A percentile compares a stretch with the other conserved stretches of the same genome.
phyloP scores from a whole-genome alignment of 2,797 vertebrate species.

The Coluber constrictor region DNA sequence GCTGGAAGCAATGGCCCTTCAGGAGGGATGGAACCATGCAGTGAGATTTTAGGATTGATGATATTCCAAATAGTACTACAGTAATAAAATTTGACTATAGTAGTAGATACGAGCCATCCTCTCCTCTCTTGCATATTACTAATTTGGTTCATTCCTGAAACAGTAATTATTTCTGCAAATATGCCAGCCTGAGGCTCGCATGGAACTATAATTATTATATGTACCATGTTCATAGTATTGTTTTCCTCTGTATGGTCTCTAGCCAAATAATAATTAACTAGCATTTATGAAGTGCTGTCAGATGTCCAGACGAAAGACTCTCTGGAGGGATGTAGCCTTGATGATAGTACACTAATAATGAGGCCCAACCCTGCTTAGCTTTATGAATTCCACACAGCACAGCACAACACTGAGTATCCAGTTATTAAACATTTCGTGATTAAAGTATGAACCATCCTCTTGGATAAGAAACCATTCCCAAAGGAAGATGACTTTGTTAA shows the following conservation, averaged over 20 bases:
- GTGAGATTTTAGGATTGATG: neutral
- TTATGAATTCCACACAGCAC: neutral
- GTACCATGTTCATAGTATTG: neutral
- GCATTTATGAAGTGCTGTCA: neutral
- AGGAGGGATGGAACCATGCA: neutral
- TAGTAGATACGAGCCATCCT: neutral
- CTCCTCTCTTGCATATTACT: neutral
- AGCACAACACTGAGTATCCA: neutral
- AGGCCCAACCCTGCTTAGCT: neutral
- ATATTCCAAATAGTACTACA: neutral
- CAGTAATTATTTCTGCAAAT: slow-evolving; percentile 1
- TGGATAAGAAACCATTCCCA: neutral
- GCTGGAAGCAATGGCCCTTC: neutral
- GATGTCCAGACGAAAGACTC: slow-evolving; percentile 5
- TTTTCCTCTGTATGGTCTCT: slow-evolving; percentile 9
- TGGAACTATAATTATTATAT: neutral
- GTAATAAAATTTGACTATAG: neutral
- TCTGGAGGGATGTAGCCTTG: neutral
- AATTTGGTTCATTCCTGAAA: neutral
- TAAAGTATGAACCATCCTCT: neutral
- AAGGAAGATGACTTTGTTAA: slow-evolving; percentile 4
- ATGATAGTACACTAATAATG: neutral
- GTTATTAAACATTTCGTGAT: neutral
- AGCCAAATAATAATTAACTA: slow-evolving; percentile 23
- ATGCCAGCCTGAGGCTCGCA: neutral